Evolutionary conservation across 2,797 vertebrate species (phyloP), one percentile per base, ranked within the genome.

Genomic region (Sandelia bainsii): DNA sequence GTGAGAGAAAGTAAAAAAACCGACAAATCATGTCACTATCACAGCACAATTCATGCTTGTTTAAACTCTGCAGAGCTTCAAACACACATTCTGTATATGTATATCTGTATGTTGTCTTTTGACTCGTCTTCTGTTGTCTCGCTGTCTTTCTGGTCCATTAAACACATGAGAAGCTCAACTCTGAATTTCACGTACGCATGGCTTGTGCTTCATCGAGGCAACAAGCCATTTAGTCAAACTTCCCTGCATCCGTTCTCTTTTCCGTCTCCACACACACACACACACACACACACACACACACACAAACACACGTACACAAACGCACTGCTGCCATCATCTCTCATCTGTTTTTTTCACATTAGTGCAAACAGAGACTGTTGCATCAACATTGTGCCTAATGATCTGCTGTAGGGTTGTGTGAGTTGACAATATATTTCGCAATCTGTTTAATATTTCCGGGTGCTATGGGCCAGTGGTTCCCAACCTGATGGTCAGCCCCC

Each of bases 81-180:
- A 45, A 73, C 58, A 67, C 14, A 22, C 42, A 7, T 39, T 75
- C 61, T 54, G 23, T 53, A 6, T 17, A 44, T 17, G 16, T 42
- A 14, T 16, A 16, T 69, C 42, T 34, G 44, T 51, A 12, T 64
- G 6, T 62, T 54, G 51, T 42, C 5, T 72, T 72, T 81, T 52
- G 62, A 69, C 77, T 62, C 14, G 42, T 67, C 59, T 53, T 68
- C 48, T 56, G 58, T 80, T 71, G 56, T 72, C 69, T 68, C 40
- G 53, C 62, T 69, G 39, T 50, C 51, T 65, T 65, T 85, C 75
- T 80, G 83, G 62, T 82, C 80, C 78, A 86, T 89, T 89, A 84
- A 80, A 83, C 72, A 40, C 61, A 64, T 44, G 29, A 87, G 78
- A 82, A 63, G 68, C 83, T 80, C 81, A 70, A 40, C 64, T 82